Evolutionary conservation across 2,888 invertebrate species (phyloP).

Genomic region (Tetranychus piercei): DNA sequence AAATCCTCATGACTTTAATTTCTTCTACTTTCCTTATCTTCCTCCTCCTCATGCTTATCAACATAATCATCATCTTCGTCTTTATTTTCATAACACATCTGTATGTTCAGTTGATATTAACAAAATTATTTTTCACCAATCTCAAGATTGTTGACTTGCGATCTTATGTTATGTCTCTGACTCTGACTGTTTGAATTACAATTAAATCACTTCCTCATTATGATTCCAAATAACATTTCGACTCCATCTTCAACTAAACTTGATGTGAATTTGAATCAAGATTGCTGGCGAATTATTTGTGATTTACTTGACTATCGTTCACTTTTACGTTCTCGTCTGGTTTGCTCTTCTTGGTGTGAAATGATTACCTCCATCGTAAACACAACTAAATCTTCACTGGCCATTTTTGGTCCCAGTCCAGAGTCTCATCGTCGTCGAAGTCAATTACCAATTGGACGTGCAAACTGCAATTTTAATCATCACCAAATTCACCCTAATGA

Average conservation of each 20-base stretch:
- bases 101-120: not conserved
- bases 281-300: not conserved
- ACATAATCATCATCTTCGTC: not conserved
- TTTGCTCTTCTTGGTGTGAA: conserved; percentile 1
- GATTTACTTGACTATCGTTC: not conserved
- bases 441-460: not conserved
- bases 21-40: not conserved
- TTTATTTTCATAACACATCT: not conserved
- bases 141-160: not conserved
- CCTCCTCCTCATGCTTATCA: not conserved
- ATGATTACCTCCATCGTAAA: not conserved
- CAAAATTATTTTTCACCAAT: not conserved
- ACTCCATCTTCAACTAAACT: not conserved
- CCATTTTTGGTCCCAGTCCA: not conserved
- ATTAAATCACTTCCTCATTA: not conserved
- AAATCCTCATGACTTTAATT: not conserved
- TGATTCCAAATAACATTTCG: not conserved
- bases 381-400: not conserved
- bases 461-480: not conserved
- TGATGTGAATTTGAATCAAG: not conserved
- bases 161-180: not conserved
- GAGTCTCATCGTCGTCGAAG: not conserved
- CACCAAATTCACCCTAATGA: not conserved
- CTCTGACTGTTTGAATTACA: not conserved
- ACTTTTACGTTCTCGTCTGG: not conserved